Conservation (phyloP, 2,888 invertebrate genomes). For the Megaustenia siamemsis region DNA sequence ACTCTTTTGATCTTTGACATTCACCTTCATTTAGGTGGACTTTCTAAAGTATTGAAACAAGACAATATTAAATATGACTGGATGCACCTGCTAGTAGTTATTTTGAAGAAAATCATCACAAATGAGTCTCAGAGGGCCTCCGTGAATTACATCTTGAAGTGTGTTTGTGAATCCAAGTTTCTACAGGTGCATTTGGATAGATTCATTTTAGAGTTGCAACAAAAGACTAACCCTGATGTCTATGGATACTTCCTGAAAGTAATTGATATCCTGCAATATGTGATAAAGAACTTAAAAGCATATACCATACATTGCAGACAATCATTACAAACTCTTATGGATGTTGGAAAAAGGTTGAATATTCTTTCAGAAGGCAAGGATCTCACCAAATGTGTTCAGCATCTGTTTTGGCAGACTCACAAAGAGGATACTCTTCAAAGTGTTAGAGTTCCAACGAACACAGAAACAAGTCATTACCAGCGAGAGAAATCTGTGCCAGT, state of each 20-base stretch:
- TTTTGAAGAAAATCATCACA: conserved; percentile 14
- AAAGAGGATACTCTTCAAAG: not conserved
- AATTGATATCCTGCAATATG: conserved; percentile 40
- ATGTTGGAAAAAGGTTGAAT: conserved; percentile 33
- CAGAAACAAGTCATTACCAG: not conserved
- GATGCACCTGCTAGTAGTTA: not conserved
- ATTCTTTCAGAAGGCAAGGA: conserved; percentile 18
- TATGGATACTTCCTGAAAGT: conserved; percentile 28
- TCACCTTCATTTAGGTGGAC: conserved; percentile 1
- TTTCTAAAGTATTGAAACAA: conserved; percentile 6
- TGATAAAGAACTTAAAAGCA: conserved; percentile 11
- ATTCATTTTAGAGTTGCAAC: conserved; percentile 28
- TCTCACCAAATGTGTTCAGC: not conserved
- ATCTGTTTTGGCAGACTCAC: not conserved
- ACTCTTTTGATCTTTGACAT: conserved; percentile 36
- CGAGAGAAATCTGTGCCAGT: conserved; percentile 25
- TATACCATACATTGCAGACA: conserved; percentile 1
- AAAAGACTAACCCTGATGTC: not conserved
- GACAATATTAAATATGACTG: conserved; percentile 23
- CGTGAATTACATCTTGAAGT: conserved; percentile 22
- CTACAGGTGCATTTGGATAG: not conserved
- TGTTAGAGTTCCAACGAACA: not conserved
- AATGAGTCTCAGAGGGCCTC: conserved; percentile 25
- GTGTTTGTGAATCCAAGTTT: conserved; percentile 36
- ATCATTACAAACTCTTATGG: conserved; percentile 11